Evolutionary conservation across 1,140 invertebrate genomes (phyloP), one percentile per base, ranked within the genome.

Genomic region (Diprion similis): DNA sequence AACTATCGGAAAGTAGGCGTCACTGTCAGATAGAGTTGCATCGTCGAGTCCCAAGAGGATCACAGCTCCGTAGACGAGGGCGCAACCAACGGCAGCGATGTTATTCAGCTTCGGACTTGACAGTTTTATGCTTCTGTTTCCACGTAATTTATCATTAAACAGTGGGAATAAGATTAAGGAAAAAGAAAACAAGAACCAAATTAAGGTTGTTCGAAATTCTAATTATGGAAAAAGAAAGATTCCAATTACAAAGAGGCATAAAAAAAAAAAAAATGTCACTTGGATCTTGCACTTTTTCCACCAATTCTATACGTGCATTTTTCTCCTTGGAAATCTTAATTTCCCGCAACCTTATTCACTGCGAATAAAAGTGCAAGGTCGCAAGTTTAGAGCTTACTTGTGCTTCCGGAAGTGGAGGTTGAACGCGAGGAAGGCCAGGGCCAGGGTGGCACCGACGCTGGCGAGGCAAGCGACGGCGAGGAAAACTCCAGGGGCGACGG

Each of bases 81-180:
- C 94, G 81, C 97, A 98, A 19, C 98, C 98, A 67, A 97, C 92
- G 67, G 98, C 95, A 13, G 98, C 97, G 83, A 99, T 93, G 88
- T 99, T 99, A 89, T 99, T 99, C 76, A 99, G 90, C 82, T 97
- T 94, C 8, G 98, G 98, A 84, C 96, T 98, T 18, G 97, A 98
- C 87, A 99, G 93, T 89, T 99, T 99, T 87, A 93, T 94, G 78
- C 92, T 93, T 84, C 93, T 94, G 85, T 66, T 77, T 69, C 64
- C 81, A 76, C 72, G 74, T 64, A 78, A 70, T 15, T 10, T 64
- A 47, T 66, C 72, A 66, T 51, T 72, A n/a, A 68, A 72, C 24
- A 6, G 46, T 69, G 68, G 46, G 19, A 13, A 47, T 66, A 65
- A 65, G 24, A 6, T 37, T 37, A 6, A 37, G 6, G 24, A 37